Evolutionary conservation across 2,888 invertebrate species (phyloP), one percentile per base, ranked within the genome.

Genomic region (Morpho helenor): DNA sequence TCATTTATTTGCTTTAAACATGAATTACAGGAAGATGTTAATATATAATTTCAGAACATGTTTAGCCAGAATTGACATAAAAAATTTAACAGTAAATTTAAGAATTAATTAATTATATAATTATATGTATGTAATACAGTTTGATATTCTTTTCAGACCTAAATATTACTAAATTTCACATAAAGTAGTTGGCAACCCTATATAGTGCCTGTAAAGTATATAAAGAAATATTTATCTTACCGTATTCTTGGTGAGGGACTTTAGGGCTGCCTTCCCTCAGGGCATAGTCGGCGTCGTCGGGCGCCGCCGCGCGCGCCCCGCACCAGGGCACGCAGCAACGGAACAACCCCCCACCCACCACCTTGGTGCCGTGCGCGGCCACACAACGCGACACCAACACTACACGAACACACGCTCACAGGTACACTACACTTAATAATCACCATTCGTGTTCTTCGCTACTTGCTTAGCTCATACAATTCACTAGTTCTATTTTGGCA

Each of bases 241-340:
- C 82, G 68, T 75, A 79, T 76, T 84, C 80, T 66, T 84, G 82
- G 54, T 77, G 80, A 52, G 77, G 76, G 57, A 81, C 82, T 62
- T 79, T 79, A 62, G 87, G 87, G 72, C 84, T 91, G 73, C 85
- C 87, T 65, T 87, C 90, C 61, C 82, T 78, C 62, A 89, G 77
- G 67, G 87, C 87, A 82, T 87, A 79, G 69, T 82, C 82, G 74
- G 92, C 92, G 82, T 93, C 90, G 90, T 92, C 88, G 89, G 93
- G 92, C 87, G 92, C 87, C 89, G 94, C 93, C 92, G 93, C 92
- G 93, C 90, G 90, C 90, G 90, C 90, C 89, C 94, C 94, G 92
- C 94, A 94, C 94, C 94, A 95, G 93, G 94, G 95, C 93, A 94
- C 93, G 92, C 94, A 94, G 92, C 95, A 95, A 93, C 94, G 94